phyloP scores from a whole-genome alignment of 2,888 invertebrate genomes.

The Eristalis pertinax region DNA sequence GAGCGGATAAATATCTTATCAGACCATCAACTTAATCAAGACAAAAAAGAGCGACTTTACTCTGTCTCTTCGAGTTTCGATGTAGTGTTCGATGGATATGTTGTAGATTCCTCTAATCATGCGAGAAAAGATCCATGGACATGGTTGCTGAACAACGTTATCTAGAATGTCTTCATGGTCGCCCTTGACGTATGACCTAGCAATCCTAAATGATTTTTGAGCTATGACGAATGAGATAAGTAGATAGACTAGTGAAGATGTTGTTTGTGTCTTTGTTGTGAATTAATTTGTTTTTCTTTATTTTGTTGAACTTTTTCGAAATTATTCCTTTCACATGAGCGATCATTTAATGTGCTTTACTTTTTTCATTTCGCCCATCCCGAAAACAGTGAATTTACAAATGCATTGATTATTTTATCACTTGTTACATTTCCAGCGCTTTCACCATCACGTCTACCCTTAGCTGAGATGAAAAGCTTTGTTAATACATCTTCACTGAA shows the following conservation, averaged over 20 bases:
- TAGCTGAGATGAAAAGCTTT: constrained; percentile 38
- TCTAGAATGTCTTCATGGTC: no score
- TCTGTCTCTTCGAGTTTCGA: no score
- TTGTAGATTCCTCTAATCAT: no score
- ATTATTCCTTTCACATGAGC: neutral
- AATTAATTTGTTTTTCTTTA: neutral
- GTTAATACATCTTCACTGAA: constrained; percentile 30
- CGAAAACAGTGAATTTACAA: neutral
- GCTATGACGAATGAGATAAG: neutral
- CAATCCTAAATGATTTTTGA: neutral
- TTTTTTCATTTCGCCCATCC: constrained; percentile 47
- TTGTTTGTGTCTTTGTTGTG: neutral
- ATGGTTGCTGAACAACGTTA: no score
- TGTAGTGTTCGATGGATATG: no score
- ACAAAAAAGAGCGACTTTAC: no score
- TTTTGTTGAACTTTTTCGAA: neutral
- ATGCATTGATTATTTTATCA: neutral
- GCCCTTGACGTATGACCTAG: no score
- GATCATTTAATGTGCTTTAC: constrained; percentile 23
- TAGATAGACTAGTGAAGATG: neutral
- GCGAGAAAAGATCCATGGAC: no score
- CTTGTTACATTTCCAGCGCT: constrained; percentile 30
- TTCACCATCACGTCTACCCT: constrained; percentile 35
- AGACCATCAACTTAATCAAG: no score
- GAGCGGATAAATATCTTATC: no score